These are phyloP conservation scores for Malacoctenus gilli DNA, from an alignment of 2,797 vertebrate species.

Conservation along the genomic window DNA sequence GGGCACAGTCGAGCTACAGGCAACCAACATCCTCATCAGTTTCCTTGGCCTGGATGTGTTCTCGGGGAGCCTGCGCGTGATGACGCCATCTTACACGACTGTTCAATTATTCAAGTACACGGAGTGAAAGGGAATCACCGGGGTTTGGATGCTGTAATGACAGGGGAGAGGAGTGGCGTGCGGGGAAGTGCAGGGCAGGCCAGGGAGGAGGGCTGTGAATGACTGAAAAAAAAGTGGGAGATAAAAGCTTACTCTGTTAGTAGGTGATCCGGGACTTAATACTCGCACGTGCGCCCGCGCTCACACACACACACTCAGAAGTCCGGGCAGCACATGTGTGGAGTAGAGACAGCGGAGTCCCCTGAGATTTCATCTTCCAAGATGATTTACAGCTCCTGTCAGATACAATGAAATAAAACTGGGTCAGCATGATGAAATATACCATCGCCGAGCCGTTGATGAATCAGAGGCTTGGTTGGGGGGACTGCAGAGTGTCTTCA, in stretches of 20 bases:
- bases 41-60: slow-evolving; percentile 72
- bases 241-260: slow-evolving; percentile 19
- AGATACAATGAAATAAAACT: slow-evolving; percentile 66
- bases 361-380: slow-evolving; percentile 57
- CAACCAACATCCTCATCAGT: slow-evolving; percentile 66
- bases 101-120: slow-evolving; percentile 58
- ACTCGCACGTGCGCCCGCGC: slow-evolving; percentile 36
- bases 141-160: slow-evolving; percentile 4
- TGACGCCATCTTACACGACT: slow-evolving; percentile 45
- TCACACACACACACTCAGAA: slow-evolving; percentile 30
- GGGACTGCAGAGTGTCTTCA: slow-evolving; percentile 25
- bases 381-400: slow-evolving; percentile 74
- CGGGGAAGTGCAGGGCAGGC: slow-evolving; percentile 7
- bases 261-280: slow-evolving; percentile 21
- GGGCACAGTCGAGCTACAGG: slow-evolving; percentile 64
- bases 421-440: slow-evolving; percentile 73
- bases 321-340: slow-evolving; percentile 46
- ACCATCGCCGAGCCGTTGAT: slow-evolving; percentile 48
- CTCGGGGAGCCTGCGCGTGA: slow-evolving; percentile 26
- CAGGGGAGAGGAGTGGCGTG: neutral
- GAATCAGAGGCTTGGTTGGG: slow-evolving; percentile 31
- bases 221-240: slow-evolving; percentile 13
- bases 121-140: slow-evolving; percentile 47
- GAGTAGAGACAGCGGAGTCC: slow-evolving; percentile 61
- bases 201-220: slow-evolving; percentile 24